A percentile compares a stretch with the other conserved stretches of the same genome.
These are phyloP conservation scores for Nephrocerus scutellatus DNA, from an alignment of 2,888 invertebrate genomes.

Conservation along the genomic window DNA sequence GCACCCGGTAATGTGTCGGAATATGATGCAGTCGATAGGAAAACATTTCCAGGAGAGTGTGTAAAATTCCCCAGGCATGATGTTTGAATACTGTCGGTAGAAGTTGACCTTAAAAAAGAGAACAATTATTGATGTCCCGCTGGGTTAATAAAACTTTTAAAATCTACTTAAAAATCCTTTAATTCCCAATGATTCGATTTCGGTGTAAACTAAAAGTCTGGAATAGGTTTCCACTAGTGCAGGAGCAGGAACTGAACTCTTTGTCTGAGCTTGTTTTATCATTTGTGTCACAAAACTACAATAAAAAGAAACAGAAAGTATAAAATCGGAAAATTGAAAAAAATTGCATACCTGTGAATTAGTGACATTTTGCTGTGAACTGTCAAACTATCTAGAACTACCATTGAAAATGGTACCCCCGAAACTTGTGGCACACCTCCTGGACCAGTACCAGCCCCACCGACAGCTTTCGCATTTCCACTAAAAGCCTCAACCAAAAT, in stretches of 20 bases:
- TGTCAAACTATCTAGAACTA: slow-evolving; percentile 85
- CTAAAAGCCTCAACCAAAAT: slow-evolving; percentile 81
- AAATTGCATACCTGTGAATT: slow-evolving; percentile 52
- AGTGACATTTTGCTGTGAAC: slow-evolving; percentile 93
- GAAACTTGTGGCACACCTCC: slow-evolving; percentile 55
- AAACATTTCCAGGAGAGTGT: slow-evolving; percentile 93
- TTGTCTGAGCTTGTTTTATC: slow-evolving; percentile 81
- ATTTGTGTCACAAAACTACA: slow-evolving; percentile 76
- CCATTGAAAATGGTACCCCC: slow-evolving; percentile 85
- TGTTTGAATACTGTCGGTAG: slow-evolving; percentile 86
- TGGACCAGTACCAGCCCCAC: slow-evolving; percentile 47
- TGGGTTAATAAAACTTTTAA: not conserved
- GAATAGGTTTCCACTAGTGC: slow-evolving; percentile 94
- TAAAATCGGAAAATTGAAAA: not conserved
- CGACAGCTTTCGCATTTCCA: slow-evolving; percentile 57
- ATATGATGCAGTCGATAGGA: slow-evolving; percentile 94
- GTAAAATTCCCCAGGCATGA: slow-evolving; percentile 92
- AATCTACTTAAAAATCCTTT: slow-evolving; percentile 83
- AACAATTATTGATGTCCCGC: not conserved
- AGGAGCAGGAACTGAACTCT: slow-evolving; percentile 78
- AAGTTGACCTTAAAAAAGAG: slow-evolving; percentile 60
- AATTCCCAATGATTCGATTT: slow-evolving; percentile 93
- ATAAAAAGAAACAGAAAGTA: not conserved
- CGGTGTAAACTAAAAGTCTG: slow-evolving; percentile 85
- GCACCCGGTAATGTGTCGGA: slow-evolving; percentile 90